Base-by-base conservation (phyloP, 2,888 invertebrate species). In the Camptogramma bilineatum region DNA sequence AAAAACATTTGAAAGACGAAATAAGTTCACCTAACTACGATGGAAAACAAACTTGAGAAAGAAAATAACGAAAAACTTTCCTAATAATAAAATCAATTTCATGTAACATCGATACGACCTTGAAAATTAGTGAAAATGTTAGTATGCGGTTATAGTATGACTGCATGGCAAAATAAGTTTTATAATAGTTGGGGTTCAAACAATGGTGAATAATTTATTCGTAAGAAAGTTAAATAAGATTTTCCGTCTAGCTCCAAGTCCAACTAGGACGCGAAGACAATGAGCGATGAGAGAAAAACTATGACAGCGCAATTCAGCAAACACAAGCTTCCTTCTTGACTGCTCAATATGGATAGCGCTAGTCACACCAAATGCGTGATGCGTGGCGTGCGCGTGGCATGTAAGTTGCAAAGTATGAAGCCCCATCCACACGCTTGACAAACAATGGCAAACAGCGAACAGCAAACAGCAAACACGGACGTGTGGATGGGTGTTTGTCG, bases 281-380 rank as follows among this genome's bases (percentile, higher is more conserved):
- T 64, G 62, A 64, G 52, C 52, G 62, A 65, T 65, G 65, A 61
- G 65, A 63, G 44, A 62, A 62, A 51, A 67, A 61, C 51, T 54
- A 64, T 57, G 46, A 51, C 46, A 57, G 42, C 39, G 52, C 54
- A 61, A 64, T 62, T 64, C 60, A 62, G 64, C 62, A 60, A 60
- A 52, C 24, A 54, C 31, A 28, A 44, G 44, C 51, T 46, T 10
- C 13, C 13, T 2, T 13, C 13, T 39, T 39, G 28, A 28, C 28
- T 28, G 28, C 7, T 28, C 28, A 7, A 28, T 28, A 28, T 8
- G 5, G 28, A 28, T 28, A 4, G 2, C 4, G 7, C 28, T 28
- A 28, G 7, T 21, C 4, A 21, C 21, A 21, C 21, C 4, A 3
- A 3, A 3, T 21, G 21, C 4, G 21, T 21, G 4, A 4, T 3